A percentile compares a stretch with the other conserved stretches of the same genome.
Evolutionary conservation across 2,113 vertebrate species (phyloP).

Genomic region (Forbesichthys agassizii): DNA sequence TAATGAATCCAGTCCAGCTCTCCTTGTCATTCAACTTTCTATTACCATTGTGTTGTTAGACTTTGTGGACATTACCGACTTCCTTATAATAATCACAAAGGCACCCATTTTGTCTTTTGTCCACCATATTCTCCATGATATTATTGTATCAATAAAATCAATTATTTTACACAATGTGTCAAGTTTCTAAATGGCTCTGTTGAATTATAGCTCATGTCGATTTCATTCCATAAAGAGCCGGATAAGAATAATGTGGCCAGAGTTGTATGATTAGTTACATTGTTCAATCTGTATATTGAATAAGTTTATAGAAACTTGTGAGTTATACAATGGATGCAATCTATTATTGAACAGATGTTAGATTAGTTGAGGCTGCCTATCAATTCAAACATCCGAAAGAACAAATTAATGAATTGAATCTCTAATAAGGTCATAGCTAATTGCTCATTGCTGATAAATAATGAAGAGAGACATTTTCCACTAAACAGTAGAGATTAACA

Average conservation of each 20-base stretch:
- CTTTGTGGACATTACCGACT: slow-evolving; percentile 5
- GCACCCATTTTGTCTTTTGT: slow-evolving; percentile 13
- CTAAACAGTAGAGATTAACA: slow-evolving; percentile 28
- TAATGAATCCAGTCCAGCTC: slow-evolving; percentile 44
- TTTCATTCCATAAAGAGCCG: slow-evolving; percentile 1
- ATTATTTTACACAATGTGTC: background rate
- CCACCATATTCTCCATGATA: slow-evolving; percentile 1
- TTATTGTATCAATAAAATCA: background rate
- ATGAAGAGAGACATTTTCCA: slow-evolving; percentile 32
- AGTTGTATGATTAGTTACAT: slow-evolving; percentile 13
- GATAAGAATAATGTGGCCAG: slow-evolving; percentile 6
- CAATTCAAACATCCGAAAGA: slow-evolving; percentile 36
- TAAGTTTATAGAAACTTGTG: slow-evolving; percentile 43
- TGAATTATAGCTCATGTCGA: background rate
- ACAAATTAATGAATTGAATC: slow-evolving; percentile 38
- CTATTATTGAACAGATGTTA: slow-evolving; percentile 53
- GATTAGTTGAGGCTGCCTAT: slow-evolving; percentile 37
- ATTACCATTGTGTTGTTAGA: slow-evolving; percentile 32
- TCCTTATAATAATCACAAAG: slow-evolving; percentile 1
- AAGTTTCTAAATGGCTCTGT: background rate
- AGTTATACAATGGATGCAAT: slow-evolving; percentile 50
- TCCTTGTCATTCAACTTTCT: slow-evolving; percentile 16
- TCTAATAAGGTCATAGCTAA: slow-evolving; percentile 47
- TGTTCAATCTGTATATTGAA: slow-evolving; percentile 36
- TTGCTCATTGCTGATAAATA: slow-evolving; percentile 50